phyloP scores from a whole-genome alignment of 2,113 vertebrate genomes.

The Toxotes jaculatrix region DNA sequence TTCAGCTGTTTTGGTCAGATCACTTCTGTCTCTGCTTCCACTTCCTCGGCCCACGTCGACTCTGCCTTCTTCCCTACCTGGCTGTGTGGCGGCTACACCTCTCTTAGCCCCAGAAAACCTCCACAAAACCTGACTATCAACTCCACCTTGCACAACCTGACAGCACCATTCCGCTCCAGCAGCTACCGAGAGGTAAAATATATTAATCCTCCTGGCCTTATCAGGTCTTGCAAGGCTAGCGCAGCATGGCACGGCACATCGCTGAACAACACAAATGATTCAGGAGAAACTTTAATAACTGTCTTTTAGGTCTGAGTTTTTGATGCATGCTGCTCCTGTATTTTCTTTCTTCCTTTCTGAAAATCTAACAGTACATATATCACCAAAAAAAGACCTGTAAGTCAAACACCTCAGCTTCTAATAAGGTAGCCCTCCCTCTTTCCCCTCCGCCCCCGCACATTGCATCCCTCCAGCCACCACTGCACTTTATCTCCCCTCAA shows the following conservation, averaged over 20 bases:
- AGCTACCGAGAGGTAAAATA: slow-evolving; percentile 35
- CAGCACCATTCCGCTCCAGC: slow-evolving; percentile 14
- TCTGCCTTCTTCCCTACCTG: neutral
- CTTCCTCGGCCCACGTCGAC: neutral
- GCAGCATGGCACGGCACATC: neutral
- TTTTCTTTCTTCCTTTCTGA: slow-evolving; percentile 26
- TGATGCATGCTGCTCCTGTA: slow-evolving; percentile 39
- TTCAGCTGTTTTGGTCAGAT: slow-evolving; percentile 80
- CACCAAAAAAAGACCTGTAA: slow-evolving; percentile 56
- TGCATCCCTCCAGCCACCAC: slow-evolving; percentile 71
- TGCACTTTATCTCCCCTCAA: slow-evolving; percentile 82
- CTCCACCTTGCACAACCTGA: slow-evolving; percentile 32
- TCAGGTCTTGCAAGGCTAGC: slow-evolving; percentile 25
- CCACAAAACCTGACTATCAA: neutral
- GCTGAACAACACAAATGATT: slow-evolving; percentile 38
- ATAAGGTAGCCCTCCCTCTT: slow-evolving; percentile 71
- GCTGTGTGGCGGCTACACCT: neutral
- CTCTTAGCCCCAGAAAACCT: neutral
- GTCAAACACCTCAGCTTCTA: slow-evolving; percentile 75
- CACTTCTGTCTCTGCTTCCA: slow-evolving; percentile 58
- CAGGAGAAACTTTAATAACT: slow-evolving; percentile 55
- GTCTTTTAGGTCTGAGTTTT: slow-evolving; percentile 10
- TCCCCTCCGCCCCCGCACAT: slow-evolving; percentile 57
- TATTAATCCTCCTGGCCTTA: slow-evolving; percentile 48
- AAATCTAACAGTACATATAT: slow-evolving; percentile 48